Evolutionary conservation across 2,797 vertebrate genomes (phyloP).

Genomic region (Discoglossus pictus): DNA sequence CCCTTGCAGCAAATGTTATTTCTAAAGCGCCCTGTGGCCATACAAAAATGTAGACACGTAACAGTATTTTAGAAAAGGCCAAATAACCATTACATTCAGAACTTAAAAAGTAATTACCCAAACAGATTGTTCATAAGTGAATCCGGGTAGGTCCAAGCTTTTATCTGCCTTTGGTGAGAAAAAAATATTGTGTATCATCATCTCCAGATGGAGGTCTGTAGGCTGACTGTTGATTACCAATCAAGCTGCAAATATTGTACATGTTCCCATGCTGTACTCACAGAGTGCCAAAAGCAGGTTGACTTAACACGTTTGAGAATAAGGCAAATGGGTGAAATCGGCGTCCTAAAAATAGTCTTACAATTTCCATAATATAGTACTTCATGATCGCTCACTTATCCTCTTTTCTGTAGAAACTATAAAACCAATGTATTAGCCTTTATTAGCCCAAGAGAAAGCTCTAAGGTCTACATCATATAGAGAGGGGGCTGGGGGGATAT

Average conservation of each 20-base stretch:
- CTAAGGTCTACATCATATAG: too few species aligned
- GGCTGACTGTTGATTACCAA: conserved; percentile 30
- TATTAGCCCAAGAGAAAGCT: too few species aligned
- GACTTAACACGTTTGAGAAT: neutral
- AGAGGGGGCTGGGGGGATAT: too few species aligned
- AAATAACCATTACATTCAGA: neutral
- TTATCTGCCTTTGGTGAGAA: conserved; percentile 6
- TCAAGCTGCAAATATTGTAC: conserved; percentile 22
- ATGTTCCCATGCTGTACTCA: neutral
- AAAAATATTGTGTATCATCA: conserved; percentile 20
- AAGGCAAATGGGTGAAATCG: too few species aligned
- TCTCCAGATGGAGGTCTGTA: conserved; percentile 37
- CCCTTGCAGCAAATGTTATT: too few species aligned
- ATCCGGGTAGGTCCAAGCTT: neutral
- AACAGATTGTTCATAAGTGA: neutral
- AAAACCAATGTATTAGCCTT: too few species aligned
- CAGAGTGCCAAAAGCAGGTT: neutral
- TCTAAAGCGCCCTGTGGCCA: too few species aligned
- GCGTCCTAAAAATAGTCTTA: too few species aligned
- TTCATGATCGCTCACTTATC: neutral
- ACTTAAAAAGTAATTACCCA: neutral
- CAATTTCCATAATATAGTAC: too few species aligned
- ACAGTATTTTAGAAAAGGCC: too few species aligned
- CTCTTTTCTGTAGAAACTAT: too few species aligned
- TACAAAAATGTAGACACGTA: too few species aligned